Percentiles rank a stretch among this genome's conserved stretches.
Evolutionary conservation across 2,797 vertebrate species (phyloP).

Genomic region (Anas flavirostris): DNA sequence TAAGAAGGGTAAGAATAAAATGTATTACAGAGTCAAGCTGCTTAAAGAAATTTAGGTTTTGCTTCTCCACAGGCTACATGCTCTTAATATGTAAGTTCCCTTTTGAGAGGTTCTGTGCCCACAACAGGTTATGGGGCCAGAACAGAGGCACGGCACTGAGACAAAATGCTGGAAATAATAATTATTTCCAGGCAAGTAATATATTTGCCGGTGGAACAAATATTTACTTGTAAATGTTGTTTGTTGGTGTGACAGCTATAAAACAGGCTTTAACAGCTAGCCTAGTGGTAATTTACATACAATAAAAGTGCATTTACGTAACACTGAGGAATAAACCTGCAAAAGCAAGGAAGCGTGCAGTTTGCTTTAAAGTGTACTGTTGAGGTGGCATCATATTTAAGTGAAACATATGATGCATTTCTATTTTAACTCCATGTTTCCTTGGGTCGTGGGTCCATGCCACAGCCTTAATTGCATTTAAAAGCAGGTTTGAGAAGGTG

Average conservation of each 20-base stretch:
- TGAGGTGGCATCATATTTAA: neutral
- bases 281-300: conserved; percentile 35
- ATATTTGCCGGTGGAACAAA: neutral
- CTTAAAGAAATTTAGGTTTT: neutral
- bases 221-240: conserved; percentile 29
- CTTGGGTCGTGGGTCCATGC: neutral
- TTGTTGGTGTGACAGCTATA: conserved; percentile 23
- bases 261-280: neutral
- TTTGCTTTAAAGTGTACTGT: neutral
- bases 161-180: neutral
- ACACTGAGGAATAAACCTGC: neutral
- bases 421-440: neutral
- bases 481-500: neutral
- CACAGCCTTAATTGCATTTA: neutral
- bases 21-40: neutral
- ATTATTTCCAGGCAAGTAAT: conserved; percentile 21
- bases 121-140: neutral
- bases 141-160: neutral
- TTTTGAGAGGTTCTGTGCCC: neutral
- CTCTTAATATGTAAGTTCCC: neutral
- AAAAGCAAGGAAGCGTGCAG: neutral
- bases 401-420: neutral
- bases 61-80: neutral
- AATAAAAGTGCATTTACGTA: conserved; percentile 36
- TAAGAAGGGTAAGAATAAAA: neutral